A percentile compares a stretch with the other conserved stretches of the same genome.
phyloP scores from a whole-genome alignment of 2,888 invertebrate species.

The Hydrotaea diabolus region DNA sequence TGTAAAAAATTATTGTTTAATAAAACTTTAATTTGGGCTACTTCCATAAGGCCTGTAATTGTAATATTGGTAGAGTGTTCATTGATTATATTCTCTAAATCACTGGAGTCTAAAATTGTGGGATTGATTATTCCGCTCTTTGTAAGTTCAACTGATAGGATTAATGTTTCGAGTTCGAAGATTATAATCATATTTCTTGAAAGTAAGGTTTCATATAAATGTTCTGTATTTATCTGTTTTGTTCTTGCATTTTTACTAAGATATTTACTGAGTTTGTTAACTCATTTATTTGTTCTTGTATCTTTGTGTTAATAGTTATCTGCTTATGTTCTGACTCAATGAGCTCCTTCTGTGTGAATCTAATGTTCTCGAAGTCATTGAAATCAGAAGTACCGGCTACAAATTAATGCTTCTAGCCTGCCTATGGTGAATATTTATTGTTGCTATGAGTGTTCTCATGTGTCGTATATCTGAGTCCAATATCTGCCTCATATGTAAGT shows the following conservation, averaged over 20 bases:
- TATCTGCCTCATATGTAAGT: constrained; percentile 58
- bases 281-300: too few species aligned
- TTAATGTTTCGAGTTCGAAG: constrained; percentile 56
- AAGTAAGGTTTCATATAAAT: constrained; percentile 55
- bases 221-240: constrained; percentile 45
- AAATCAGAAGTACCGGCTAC: constrained; percentile 57
- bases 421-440: constrained; percentile 47
- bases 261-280: constrained; percentile 48
- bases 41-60: constrained; percentile 62
- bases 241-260: constrained; percentile 44
- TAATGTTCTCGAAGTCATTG: constrained; percentile 13
- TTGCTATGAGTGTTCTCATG: constrained; percentile 52
- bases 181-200: constrained; percentile 63
- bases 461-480: constrained; percentile 49
- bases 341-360: constrained; percentile 47
- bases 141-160: constrained; percentile 55
- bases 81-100: constrained; percentile 58
- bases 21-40: constrained; percentile 55
- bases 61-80: constrained; percentile 57
- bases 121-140: constrained; percentile 57
- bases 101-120: constrained; percentile 55
- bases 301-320: constrained; percentile 50
- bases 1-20: constrained; percentile 56
- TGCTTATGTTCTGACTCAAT: constrained; percentile 47
- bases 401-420: constrained; percentile 61